Percentiles rank a stretch among this genome's conserved stretches.
Evolutionary conservation across 2,113 vertebrate genomes (phyloP).

Genomic region (Epinephelus moara): DNA sequence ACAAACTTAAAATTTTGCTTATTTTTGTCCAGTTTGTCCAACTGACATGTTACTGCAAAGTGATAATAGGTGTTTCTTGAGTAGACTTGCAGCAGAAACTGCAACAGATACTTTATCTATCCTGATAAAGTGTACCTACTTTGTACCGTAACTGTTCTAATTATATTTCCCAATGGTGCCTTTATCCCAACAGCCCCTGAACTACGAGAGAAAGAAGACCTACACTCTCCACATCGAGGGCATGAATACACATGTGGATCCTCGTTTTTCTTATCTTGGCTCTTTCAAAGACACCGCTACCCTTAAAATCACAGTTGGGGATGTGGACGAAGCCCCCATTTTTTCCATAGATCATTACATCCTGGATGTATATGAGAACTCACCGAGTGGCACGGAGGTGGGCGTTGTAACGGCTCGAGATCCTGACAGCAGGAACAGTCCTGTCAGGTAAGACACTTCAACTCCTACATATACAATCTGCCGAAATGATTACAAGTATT

Average conservation of each 20-base stretch:
- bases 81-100: neutral
- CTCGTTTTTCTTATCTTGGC: conserved; percentile 93
- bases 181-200: conserved; percentile 88
- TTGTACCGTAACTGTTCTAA: conserved; percentile 3
- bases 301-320: conserved; percentile 94
- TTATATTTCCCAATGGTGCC: neutral
- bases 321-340: conserved; percentile 94
- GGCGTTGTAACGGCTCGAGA: conserved; percentile 95
- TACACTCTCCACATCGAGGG: conserved; percentile 97
- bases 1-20: too few relatives aligned
- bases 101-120: neutral
- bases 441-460: conserved; percentile 88
- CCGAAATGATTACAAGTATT: neutral
- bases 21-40: too few relatives aligned
- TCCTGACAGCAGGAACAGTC: conserved; percentile 91
- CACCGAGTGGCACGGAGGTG: conserved; percentile 88
- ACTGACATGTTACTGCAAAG: too few relatives aligned
- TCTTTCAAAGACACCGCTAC: conserved; percentile 95
- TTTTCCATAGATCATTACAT: conserved; percentile 94
- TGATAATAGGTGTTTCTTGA: too few relatives aligned
- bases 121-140: neutral
- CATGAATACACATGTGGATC: conserved; percentile 93
- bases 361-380: conserved; percentile 96
- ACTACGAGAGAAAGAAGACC: conserved; percentile 97
- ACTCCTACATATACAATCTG: neutral